Conservation (phyloP, 2,797 vertebrate genomes). For the Myiothlypis coronata region DNA sequence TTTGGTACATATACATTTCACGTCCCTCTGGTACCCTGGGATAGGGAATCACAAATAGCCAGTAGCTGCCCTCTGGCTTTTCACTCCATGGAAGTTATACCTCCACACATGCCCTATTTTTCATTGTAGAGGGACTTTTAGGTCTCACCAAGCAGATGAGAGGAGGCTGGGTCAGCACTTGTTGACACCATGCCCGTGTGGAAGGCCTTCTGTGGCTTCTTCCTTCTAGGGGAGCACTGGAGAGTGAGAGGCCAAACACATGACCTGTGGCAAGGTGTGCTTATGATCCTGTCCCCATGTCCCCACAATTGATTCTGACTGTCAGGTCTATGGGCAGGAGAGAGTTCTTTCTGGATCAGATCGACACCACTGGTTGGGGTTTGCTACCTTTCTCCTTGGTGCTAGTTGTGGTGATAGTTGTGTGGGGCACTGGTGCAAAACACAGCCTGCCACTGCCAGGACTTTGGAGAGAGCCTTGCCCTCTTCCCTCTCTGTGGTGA, state of each 20-base stretch:
- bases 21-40: neutral
- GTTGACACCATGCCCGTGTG: neutral
- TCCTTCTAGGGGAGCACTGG: neutral
- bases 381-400: neutral
- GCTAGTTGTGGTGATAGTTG: neutral
- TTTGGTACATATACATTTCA: neutral
- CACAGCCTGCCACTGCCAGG: neutral
- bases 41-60: neutral
- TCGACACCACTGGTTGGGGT: rapidly evolving
- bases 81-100: neutral
- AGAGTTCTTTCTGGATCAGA: neutral
- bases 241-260: neutral
- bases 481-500: neutral
- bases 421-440: neutral
- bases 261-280: neutral
- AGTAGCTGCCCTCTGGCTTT: neutral
- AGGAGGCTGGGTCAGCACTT: neutral
- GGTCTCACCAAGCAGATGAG: neutral
- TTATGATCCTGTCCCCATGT: rapidly evolving
- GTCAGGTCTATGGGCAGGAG: neutral
- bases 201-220: neutral
- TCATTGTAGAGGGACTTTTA: neutral
- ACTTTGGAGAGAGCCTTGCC: neutral
- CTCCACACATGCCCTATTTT: neutral
- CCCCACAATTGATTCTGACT: neutral